A percentile compares a stretch with the other conserved stretches of the same genome.
These are phyloP conservation scores for Chauna torquata DNA, from an alignment of 2,113 vertebrate species.

Conservation along the genomic window DNA sequence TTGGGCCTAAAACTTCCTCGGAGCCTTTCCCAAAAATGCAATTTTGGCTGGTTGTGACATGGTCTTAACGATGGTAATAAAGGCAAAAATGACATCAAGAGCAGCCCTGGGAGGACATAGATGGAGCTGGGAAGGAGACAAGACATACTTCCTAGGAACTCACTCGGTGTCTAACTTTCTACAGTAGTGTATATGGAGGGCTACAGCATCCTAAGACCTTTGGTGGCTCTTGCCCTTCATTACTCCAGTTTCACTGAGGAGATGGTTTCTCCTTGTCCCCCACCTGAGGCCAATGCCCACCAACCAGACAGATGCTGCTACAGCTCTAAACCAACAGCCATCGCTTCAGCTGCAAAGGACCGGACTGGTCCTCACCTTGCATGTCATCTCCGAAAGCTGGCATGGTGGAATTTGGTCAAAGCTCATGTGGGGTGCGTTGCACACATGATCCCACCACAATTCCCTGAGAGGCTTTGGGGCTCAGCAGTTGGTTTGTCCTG, in stretches of 20 bases:
- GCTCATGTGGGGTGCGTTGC: neutral
- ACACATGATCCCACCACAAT: neutral
- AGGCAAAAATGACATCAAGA: neutral
- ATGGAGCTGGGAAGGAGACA: neutral
- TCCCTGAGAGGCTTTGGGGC: neutral
- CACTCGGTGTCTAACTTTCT: neutral
- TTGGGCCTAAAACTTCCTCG: neutral
- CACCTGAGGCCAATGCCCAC: neutral
- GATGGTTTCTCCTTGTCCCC: neutral
- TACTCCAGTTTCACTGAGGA: neutral
- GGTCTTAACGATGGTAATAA: neutral
- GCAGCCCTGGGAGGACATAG: neutral
- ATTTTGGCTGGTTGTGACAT: neutral
- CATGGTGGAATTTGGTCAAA: fast-evolving
- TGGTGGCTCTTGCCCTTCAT: neutral
- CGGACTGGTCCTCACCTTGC: neutral
- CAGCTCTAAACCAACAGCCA: neutral
- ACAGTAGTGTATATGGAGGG: fast-evolving
- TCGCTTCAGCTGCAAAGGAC: neutral
- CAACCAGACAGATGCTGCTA: neutral
- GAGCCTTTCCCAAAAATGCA: neutral
- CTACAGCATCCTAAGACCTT: neutral
- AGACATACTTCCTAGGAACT: neutral
- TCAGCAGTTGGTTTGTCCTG: neutral
- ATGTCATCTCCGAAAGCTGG: neutral